phyloP scores from a whole-genome alignment of 2,113 vertebrate species.

The Oryzias javanicus region DNA sequence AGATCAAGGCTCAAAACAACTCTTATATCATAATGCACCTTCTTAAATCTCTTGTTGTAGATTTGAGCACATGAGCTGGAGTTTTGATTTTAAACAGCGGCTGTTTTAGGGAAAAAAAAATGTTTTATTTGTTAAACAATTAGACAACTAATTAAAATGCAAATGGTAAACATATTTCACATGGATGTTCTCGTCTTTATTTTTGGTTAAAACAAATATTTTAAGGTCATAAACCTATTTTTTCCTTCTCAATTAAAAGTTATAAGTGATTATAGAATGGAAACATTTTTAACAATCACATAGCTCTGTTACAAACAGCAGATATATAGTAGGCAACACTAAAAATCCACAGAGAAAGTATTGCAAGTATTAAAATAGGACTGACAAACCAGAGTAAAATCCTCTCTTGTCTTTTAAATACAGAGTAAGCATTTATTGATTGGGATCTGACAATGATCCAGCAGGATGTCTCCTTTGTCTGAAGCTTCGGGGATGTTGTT shows the following conservation, averaged over 20 bases:
- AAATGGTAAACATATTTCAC: too few relatives aligned
- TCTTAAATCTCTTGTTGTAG: constrained; percentile 23
- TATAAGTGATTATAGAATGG: too few relatives aligned
- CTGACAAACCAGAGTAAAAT: background rate
- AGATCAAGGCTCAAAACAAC: constrained; percentile 64
- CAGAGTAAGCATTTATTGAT: constrained; percentile 49
- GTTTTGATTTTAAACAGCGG: background rate
- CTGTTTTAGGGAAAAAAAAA: background rate
- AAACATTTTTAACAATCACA: too few relatives aligned
- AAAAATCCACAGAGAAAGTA: too few relatives aligned
- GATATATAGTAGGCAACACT: too few relatives aligned
- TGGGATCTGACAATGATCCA: constrained; percentile 39
- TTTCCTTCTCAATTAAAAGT: too few relatives aligned
- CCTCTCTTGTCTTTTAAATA: constrained; percentile 35
- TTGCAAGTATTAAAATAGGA: background rate
- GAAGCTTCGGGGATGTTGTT: constrained; percentile 38
- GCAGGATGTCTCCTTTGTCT: constrained; percentile 54
- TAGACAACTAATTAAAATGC: too few relatives aligned
- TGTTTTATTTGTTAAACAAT: background rate
- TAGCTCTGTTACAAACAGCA: too few relatives aligned
- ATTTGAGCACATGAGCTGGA: background rate
- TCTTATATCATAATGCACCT: constrained; percentile 53
- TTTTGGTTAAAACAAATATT: too few relatives aligned
- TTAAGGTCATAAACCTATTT: too few relatives aligned
- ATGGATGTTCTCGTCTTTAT: too few relatives aligned